Conservation (phyloP, 2,113 vertebrate species). For the Poicephalus meyeri region DNA sequence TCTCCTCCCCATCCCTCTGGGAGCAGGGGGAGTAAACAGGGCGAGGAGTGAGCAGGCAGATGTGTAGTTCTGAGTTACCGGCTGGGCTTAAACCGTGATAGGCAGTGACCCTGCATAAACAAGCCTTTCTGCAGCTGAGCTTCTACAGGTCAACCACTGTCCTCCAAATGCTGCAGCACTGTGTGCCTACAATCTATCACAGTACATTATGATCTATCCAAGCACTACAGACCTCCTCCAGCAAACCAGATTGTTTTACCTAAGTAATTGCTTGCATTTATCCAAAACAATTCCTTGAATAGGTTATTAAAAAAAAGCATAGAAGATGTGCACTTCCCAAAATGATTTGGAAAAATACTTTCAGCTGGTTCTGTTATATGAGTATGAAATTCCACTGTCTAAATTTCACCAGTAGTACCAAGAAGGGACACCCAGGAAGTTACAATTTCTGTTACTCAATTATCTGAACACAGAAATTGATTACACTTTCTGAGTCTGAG, state of each 20-base stretch:
- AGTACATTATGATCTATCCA: neutral
- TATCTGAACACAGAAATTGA: neutral
- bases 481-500: neutral
- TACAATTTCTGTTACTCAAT: neutral
- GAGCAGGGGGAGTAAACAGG: neutral
- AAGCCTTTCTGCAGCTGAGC: neutral
- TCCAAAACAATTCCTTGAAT: neutral
- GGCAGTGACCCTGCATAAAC: no score
- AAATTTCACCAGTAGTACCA: neutral
- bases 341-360: neutral
- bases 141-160: neutral
- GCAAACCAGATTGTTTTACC: neutral
- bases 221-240: neutral
- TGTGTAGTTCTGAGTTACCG: neutral
- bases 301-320: neutral
- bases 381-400: neutral
- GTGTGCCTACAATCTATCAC: accelerated
- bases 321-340: neutral
- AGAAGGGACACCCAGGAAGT: neutral
- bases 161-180: accelerated
- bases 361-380: neutral
- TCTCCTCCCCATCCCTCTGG: neutral
- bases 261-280: neutral
- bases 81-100: neutral
- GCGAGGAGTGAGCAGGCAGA: neutral